Conservation (phyloP, 1,140 invertebrate species). For the Drosophila lini region DNA sequence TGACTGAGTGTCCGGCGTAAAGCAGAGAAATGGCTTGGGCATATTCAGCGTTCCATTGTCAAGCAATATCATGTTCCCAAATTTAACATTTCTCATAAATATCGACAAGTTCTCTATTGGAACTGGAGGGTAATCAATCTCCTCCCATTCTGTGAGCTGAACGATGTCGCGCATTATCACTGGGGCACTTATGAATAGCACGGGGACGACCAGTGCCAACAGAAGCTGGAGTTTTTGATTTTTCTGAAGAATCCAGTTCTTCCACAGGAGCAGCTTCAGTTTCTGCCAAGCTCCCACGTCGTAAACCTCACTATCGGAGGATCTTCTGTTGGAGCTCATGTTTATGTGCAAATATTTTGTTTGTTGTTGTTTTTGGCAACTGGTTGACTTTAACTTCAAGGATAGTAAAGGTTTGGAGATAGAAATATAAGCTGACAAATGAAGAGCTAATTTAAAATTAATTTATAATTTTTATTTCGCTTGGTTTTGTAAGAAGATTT, state of each 20-base stretch:
- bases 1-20: conserved; percentile 16
- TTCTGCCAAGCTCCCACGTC: conserved; percentile 29
- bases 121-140: background rate
- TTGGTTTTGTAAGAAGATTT: no score
- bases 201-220: background rate
- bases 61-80: conserved; percentile 31
- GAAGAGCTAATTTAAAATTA: no score
- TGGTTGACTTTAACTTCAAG: background rate
- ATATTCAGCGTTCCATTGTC: conserved; percentile 40
- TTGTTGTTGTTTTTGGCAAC: background rate
- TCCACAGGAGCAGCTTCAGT: conserved; percentile 43
- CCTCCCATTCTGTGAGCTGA: no score
- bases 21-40: conserved; percentile 31
- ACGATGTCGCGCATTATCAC: conserved; percentile 19
- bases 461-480: no score
- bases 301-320: background rate
- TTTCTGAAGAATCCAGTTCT: conserved; percentile 48
- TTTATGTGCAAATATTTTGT: background rate
- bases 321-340: background rate
- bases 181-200: conserved; percentile 23
- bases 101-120: conserved; percentile 12
- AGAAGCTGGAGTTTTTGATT: conserved; percentile 34
- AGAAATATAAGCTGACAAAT: background rate
- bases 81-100: background rate
- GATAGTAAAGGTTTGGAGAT: background rate